Evolutionary conservation across 2,888 invertebrate genomes (phyloP).

Genomic region (Lasioglossum lativentre): DNA sequence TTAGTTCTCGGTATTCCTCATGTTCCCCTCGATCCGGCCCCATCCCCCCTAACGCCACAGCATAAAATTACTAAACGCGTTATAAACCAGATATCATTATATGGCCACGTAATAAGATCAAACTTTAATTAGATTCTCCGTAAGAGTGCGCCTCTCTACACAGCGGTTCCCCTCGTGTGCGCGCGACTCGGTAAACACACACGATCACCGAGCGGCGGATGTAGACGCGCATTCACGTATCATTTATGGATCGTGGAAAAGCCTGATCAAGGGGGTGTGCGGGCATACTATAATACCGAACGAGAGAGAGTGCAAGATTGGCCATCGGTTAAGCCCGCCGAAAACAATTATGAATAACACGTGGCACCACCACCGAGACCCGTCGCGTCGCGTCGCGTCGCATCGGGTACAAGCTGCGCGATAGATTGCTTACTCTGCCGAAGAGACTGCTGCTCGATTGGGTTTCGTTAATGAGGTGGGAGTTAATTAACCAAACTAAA

Average conservation of each 20-base stretch:
- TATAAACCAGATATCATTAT: constrained; percentile 60
- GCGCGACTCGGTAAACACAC: too few species aligned
- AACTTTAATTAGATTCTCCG: constrained; percentile 59
- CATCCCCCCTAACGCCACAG: constrained; percentile 2
- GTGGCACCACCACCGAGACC: constrained; percentile 40
- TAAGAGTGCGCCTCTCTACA: constrained; percentile 34
- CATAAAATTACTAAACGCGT: constrained; percentile 60
- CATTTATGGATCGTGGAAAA: constrained; percentile 29
- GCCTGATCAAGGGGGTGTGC: neutral
- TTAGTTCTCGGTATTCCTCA: constrained; percentile 48
- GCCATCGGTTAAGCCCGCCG: constrained; percentile 45
- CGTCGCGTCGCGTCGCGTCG: constrained; percentile 38
- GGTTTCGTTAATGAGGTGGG: constrained; percentile 81
- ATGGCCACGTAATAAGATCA: constrained; percentile 59
- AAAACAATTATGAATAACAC: constrained; percentile 70
- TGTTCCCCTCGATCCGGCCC: neutral
- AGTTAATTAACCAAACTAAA: constrained; percentile 82
- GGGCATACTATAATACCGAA: constrained; percentile 24
- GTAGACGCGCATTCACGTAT: neutral
- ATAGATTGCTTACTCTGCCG: constrained; percentile 52
- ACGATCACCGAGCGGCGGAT: neutral
- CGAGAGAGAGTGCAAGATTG: constrained; percentile 30
- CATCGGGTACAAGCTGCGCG: constrained; percentile 34
- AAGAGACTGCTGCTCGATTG: constrained; percentile 74
- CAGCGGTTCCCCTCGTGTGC: neutral